Conservation (phyloP, 2,888 invertebrate genomes). For the Gibbula magus region DNA sequence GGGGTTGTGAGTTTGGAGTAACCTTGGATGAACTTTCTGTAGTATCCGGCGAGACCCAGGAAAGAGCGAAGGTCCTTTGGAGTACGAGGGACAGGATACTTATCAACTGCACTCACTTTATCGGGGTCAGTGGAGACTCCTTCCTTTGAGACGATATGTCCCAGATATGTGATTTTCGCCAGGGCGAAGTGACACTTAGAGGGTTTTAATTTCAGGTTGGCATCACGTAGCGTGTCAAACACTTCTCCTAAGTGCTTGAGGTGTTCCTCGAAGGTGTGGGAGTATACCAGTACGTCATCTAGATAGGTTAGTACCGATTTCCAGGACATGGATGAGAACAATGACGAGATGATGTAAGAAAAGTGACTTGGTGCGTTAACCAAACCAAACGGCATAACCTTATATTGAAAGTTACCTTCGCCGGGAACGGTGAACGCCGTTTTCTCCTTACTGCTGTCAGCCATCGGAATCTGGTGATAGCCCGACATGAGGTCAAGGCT, state of each 20-base stretch:
- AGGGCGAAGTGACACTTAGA: slow-evolving; percentile 48
- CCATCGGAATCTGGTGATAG: slow-evolving; percentile 40
- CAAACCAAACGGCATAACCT: slow-evolving; percentile 50
- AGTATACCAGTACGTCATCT: slow-evolving; percentile 50
- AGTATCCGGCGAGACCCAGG: slow-evolving; percentile 41
- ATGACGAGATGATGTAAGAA: slow-evolving; percentile 35
- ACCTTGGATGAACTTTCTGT: slow-evolving; percentile 37
- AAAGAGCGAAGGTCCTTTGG: slow-evolving; percentile 37
- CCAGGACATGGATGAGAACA: slow-evolving; percentile 42
- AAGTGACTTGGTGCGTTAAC: slow-evolving; percentile 42
- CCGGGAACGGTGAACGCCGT: slow-evolving; percentile 47
- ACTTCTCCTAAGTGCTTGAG: slow-evolving; percentile 38
- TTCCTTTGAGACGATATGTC: slow-evolving; percentile 40
- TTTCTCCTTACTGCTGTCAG: slow-evolving; percentile 31
- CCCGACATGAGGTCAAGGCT: slow-evolving; percentile 37
- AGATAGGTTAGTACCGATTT: slow-evolving; percentile 46
- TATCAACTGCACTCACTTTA: slow-evolving; percentile 32
- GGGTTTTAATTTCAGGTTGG: slow-evolving; percentile 42
- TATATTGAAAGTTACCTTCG: too few relatives aligned
- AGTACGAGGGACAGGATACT: slow-evolving; percentile 35
- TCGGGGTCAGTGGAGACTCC: slow-evolving; percentile 38
- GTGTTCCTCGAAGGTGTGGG: slow-evolving; percentile 38
- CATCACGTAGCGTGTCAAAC: slow-evolving; percentile 37
- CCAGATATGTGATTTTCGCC: slow-evolving; percentile 39
- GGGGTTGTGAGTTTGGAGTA: slow-evolving; percentile 45